Conservation (phyloP, 2,888 invertebrate species). For the Sepiola atlantica region DNA sequence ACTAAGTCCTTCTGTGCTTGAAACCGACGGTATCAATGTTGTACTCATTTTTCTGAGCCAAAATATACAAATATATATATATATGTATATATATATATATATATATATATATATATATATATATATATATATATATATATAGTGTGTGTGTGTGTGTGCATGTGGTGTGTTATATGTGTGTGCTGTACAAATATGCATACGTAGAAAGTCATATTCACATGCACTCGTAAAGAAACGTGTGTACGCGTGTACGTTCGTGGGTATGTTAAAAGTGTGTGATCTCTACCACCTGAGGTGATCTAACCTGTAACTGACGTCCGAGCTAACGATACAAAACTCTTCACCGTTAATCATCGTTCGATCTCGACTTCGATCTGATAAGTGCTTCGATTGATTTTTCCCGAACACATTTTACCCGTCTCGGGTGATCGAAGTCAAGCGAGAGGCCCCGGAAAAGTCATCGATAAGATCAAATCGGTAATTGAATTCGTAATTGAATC, state of each 20-base stretch:
- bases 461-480: constrained; percentile 32
- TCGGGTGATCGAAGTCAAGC: neutral
- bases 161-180: neutral
- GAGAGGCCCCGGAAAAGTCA: neutral
- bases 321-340: neutral
- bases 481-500: neutral
- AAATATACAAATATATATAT: too few relatives aligned
- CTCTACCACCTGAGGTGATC: neutral
- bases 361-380: neutral
- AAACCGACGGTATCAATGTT: too few relatives aligned
- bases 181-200: too few relatives aligned
- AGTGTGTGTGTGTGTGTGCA: neutral
- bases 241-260: too few relatives aligned
- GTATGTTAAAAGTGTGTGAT: neutral
- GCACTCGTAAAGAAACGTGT: too few relatives aligned
- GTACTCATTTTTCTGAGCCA: too few relatives aligned
- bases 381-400: neutral
- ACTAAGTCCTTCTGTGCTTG: too few relatives aligned
- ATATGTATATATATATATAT: neutral
- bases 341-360: neutral
- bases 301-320: neutral
- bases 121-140: neutral
- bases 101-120: neutral
- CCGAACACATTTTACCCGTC: neutral
- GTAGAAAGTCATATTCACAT: too few relatives aligned